Percentiles rank a stretch among this genome's conserved stretches.
Conservation (phyloP, 2,888 invertebrate genomes). For the Macaria liturata region DNA sequence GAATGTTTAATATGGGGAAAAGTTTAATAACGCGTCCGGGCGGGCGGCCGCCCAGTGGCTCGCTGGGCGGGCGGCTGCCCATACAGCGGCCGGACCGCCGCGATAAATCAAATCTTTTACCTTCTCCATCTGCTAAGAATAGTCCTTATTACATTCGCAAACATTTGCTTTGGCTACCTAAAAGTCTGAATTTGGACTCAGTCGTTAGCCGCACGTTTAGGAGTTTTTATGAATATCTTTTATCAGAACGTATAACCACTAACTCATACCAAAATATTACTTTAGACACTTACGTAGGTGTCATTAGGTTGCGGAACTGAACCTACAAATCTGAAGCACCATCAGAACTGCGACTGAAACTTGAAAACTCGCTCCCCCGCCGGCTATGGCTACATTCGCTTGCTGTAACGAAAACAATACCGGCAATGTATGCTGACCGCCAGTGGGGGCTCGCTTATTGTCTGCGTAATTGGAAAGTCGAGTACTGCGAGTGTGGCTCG, state of each 20-base stretch:
- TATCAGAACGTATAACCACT: too few species aligned
- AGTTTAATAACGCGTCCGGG: conserved; percentile 83
- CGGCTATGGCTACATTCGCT: conserved; percentile 28
- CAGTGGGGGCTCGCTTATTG: conserved; percentile 38
- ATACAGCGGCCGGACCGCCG: conserved; percentile 65
- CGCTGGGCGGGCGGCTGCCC: conserved; percentile 53
- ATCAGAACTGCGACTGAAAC: conserved; percentile 1
- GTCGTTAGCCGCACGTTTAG: neutral
- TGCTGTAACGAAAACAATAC: conserved; percentile 31
- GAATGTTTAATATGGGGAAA: conserved; percentile 85
- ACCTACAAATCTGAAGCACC: neutral
- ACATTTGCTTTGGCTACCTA: conserved; percentile 55
- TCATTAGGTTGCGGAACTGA: neutral
- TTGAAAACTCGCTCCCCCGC: neutral
- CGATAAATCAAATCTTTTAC: conserved; percentile 83
- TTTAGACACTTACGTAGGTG: neutral
- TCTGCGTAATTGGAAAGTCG: conserved; percentile 58
- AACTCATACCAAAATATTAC: too few species aligned
- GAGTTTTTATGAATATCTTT: too few species aligned
- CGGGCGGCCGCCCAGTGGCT: conserved; percentile 49
- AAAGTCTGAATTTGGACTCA: conserved; percentile 25
- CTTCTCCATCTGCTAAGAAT: conserved; percentile 71
- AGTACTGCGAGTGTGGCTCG: conserved; percentile 52
- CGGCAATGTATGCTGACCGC: conserved; percentile 27
- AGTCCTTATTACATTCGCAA: conserved; percentile 78